Conservation (phyloP, 2,888 invertebrate genomes). For the Parnassius glacialis region DNA sequence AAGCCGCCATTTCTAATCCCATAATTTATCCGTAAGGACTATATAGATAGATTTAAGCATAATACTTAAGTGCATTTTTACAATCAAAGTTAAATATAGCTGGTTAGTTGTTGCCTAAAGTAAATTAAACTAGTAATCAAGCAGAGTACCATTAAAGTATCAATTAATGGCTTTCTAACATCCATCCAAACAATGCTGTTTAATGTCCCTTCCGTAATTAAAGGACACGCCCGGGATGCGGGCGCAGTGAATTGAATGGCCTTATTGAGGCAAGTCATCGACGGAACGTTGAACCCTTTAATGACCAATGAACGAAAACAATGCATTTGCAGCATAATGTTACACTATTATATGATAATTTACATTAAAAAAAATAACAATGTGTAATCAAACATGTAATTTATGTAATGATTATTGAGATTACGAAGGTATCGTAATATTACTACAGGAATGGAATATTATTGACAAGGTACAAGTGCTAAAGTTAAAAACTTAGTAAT, state of each 20-base stretch:
- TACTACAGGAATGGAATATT: too few species aligned
- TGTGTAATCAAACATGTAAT: too few species aligned
- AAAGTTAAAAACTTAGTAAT: too few species aligned
- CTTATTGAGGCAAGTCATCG: slow-evolving; percentile 47
- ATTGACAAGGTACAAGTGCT: too few species aligned
- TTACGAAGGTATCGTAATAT: too few species aligned
- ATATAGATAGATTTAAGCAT: too few species aligned
- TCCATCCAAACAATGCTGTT: slow-evolving; percentile 9
- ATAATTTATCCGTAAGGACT: too few species aligned
- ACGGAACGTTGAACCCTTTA: slow-evolving; percentile 42
- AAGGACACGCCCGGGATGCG: slow-evolving; percentile 51
- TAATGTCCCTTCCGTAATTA: slow-evolving; percentile 45
- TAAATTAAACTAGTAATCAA: not conserved
- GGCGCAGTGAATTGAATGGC: slow-evolving; percentile 55
- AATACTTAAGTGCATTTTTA: too few species aligned
- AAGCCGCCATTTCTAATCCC: too few species aligned
- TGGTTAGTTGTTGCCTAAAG: not conserved
- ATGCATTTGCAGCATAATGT: slow-evolving; percentile 12
- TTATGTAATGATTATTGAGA: too few species aligned
- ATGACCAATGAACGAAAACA: slow-evolving; percentile 30
- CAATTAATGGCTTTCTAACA: slow-evolving; percentile 11
- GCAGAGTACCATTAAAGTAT: slow-evolving; percentile 1
- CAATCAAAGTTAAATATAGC: too few species aligned
- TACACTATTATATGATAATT: slow-evolving; percentile 10
- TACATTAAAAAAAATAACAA: not conserved